phyloP scores from a whole-genome alignment of 2,113 vertebrate genomes.

The Rhodinocichla rosea region DNA sequence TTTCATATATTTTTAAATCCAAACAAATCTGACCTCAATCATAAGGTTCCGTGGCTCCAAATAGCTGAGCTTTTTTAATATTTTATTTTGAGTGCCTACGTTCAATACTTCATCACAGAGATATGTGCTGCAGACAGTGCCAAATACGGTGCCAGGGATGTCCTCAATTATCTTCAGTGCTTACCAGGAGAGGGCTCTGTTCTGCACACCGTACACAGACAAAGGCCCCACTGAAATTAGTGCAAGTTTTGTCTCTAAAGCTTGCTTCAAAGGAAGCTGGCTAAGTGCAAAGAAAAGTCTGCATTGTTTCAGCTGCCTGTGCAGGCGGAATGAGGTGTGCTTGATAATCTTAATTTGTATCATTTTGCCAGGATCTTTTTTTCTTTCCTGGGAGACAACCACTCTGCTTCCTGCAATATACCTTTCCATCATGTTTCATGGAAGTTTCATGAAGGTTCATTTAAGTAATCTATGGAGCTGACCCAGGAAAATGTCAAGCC shows the following conservation, averaged over 20 bases:
- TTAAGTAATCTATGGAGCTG: not conserved
- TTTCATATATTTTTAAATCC: slow-evolving; percentile 23
- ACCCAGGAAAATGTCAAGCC: not conserved
- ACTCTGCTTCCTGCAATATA: not conserved
- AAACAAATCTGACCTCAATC: slow-evolving; percentile 51
- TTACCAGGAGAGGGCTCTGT: slow-evolving; percentile 41
- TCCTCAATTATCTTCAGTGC: not conserved
- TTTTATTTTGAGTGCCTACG: slow-evolving; percentile 27
- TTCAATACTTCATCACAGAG: slow-evolving; percentile 24
- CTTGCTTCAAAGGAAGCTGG: not conserved
- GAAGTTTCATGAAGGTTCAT: not conserved
- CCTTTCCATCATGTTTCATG: not conserved
- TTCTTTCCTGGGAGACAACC: not conserved
- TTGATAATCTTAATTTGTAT: not conserved
- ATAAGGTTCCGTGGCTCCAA: slow-evolving; percentile 10
- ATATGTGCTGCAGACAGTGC: slow-evolving; percentile 30
- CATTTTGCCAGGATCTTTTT: not conserved
- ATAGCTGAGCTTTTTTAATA: slow-evolving; percentile 46
- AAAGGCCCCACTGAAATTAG: not conserved
- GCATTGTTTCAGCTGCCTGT: not conserved
- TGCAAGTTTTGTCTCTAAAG: not conserved
- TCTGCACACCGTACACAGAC: not conserved
- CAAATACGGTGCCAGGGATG: slow-evolving; percentile 34
- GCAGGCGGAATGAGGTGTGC: not conserved
- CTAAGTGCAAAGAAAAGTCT: not conserved